Evolutionary conservation across 2,888 invertebrate species (phyloP).

Genomic region (Hedychridium roseum): DNA sequence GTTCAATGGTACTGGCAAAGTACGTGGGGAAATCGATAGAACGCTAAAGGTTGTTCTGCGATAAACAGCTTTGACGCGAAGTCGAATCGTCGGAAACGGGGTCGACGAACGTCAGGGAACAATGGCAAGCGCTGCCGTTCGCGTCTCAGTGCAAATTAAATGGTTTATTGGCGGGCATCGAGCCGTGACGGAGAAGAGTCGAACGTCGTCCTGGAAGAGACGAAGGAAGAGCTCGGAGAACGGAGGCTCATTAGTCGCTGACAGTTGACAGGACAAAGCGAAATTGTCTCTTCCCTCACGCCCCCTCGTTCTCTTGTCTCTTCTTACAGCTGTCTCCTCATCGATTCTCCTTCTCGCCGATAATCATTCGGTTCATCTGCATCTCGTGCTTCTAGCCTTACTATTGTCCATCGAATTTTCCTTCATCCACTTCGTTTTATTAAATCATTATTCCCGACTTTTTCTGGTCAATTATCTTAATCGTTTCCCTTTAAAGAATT

Average conservation of each 20-base stretch:
- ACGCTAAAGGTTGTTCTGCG: too few relatives aligned
- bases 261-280: slow-evolving; percentile 45
- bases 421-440: too few relatives aligned
- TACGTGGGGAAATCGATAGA: background rate
- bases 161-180: slow-evolving; percentile 38
- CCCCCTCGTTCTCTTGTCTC: background rate
- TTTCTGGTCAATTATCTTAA: too few relatives aligned
- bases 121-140: background rate
- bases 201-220: slow-evolving; percentile 15
- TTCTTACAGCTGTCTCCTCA: background rate
- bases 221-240: slow-evolving; percentile 22
- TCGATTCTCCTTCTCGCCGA: background rate
- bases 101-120: background rate
- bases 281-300: slow-evolving; percentile 24
- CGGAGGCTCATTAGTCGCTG: slow-evolving; percentile 41
- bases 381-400: too few relatives aligned
- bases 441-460: too few relatives aligned
- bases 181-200: slow-evolving; percentile 22
- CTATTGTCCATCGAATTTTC: too few relatives aligned
- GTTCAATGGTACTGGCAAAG: background rate
- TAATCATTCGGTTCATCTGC: too few relatives aligned
- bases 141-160: slow-evolving; percentile 23
- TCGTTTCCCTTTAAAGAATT: too few relatives aligned
- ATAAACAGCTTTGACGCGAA: too few relatives aligned
- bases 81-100: too few relatives aligned